phyloP scores from a whole-genome alignment of 2,113 vertebrate genomes.

The Trogon surrucura region DNA sequence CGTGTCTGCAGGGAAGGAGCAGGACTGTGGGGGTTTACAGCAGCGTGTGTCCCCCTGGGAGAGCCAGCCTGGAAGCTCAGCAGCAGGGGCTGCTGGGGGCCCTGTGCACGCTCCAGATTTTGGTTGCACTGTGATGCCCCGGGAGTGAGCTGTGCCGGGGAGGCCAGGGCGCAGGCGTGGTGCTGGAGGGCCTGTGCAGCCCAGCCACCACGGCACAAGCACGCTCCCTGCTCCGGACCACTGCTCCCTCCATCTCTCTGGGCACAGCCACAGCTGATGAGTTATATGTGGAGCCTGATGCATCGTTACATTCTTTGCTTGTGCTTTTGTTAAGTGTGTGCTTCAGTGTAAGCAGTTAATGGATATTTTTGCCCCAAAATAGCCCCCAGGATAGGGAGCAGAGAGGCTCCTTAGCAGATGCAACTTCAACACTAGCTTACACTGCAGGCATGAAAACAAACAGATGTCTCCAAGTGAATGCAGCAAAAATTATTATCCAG shows the following conservation, averaged over 20 bases:
- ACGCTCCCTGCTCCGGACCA: background rate
- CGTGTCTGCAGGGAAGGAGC: background rate
- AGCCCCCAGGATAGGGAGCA: conserved; percentile 10
- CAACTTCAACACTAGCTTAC: conserved; percentile 49
- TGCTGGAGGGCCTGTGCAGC: background rate
- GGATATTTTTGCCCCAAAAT: conserved; percentile 31
- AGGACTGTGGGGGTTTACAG: background rate
- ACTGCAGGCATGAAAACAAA: conserved; percentile 43
- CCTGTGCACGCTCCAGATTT: accelerated
- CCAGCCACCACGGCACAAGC: accelerated
- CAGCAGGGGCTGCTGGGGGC: accelerated
- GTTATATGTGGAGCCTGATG: background rate
- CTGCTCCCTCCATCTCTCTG: background rate
- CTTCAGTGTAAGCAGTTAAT: conserved; percentile 17
- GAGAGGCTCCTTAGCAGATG: conserved; percentile 48
- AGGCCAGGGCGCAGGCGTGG: accelerated
- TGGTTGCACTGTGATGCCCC: accelerated
- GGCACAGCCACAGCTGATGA: accelerated
- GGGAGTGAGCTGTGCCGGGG: background rate
- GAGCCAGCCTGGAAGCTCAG: background rate
- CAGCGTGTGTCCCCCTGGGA: background rate
- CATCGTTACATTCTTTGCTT: conserved; percentile 12
- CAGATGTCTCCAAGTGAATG: conserved; percentile 64
- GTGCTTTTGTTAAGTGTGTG: conserved; percentile 1
- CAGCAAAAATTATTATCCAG: conserved; percentile 43